A percentile compares a stretch with the other conserved stretches of the same genome.
Evolutionary conservation across 1,140 invertebrate species (phyloP).

Genomic region (Drosophila nebulosa): DNA sequence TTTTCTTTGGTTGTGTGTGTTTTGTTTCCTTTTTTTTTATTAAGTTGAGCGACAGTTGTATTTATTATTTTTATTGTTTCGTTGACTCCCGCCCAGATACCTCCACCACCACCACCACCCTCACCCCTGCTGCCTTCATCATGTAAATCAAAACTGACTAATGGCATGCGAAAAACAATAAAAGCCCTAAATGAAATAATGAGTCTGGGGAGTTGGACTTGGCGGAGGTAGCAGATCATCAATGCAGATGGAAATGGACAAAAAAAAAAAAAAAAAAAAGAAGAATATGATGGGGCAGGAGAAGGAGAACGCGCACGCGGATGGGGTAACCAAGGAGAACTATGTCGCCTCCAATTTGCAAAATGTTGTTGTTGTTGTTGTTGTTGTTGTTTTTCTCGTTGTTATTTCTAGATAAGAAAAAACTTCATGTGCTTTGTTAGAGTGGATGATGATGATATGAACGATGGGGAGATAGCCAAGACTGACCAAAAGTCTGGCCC

Average conservation of each 20-base stretch:
- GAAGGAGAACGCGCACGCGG: background rate
- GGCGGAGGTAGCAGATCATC: background rate
- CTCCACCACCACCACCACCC: background rate
- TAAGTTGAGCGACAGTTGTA: conserved; percentile 77
- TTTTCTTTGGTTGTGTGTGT: conserved; percentile 16
- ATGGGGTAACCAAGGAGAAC: background rate
- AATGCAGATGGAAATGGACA: background rate
- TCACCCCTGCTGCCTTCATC: background rate
- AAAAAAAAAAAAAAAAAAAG: background rate
- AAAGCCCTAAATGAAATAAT: conserved; percentile 76
- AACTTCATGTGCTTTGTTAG: conserved; percentile 4
- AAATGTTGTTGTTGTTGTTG: too few species aligned
- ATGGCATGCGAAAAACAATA: conserved; percentile 79
- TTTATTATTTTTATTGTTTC: conserved; percentile 74
- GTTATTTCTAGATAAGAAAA: conserved; percentile 22
- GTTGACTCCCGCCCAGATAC: conserved; percentile 1
- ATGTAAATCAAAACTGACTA: conserved; percentile 77
- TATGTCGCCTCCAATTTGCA: conserved; percentile 50
- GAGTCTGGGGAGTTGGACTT: conserved; percentile 48
- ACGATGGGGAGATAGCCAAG: conserved; percentile 2
- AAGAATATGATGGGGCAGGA: too few species aligned
- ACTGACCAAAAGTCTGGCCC: conserved; percentile 11
- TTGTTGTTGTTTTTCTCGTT: too few species aligned
- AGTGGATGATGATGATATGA: background rate
- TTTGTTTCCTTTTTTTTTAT: conserved; percentile 52